Evolutionary conservation across 2,888 invertebrate species (phyloP).

Genomic region (Macaria notata): DNA sequence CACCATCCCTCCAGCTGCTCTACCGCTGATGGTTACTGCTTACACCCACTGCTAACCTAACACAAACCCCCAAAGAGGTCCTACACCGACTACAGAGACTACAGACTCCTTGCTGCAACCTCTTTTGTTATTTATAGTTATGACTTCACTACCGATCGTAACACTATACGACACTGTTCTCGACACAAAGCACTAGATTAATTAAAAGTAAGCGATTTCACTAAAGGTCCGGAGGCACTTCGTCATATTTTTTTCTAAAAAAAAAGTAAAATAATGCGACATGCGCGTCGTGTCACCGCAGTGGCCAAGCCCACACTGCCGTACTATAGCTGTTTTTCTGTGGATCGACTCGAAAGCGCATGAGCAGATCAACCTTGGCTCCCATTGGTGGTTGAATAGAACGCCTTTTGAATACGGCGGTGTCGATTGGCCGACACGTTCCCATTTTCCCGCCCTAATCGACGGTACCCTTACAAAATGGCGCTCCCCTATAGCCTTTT

Average conservation of each 20-base stretch:
- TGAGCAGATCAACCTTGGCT: slow-evolving; percentile 57
- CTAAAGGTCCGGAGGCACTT: slow-evolving; percentile 64
- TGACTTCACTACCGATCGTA: slow-evolving; percentile 19
- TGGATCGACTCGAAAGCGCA: slow-evolving; percentile 78
- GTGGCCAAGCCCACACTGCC: slow-evolving; percentile 78
- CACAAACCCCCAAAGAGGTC: background rate
- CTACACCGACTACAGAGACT: background rate
- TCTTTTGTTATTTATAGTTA: slow-evolving; percentile 17
- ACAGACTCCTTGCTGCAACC: background rate
- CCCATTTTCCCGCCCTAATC: slow-evolving; percentile 71
- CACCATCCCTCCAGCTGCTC: slow-evolving; percentile 67
- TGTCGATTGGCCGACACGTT: slow-evolving; percentile 57
- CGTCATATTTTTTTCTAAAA: slow-evolving; percentile 57
- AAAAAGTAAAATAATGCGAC: slow-evolving; percentile 48
- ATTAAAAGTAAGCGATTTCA: slow-evolving; percentile 23
- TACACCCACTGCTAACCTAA: slow-evolving; percentile 38
- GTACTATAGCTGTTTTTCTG: slow-evolving; percentile 76
- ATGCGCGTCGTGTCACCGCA: slow-evolving; percentile 62
- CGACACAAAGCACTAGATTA: slow-evolving; percentile 41
- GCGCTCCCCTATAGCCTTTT: slow-evolving; percentile 78
- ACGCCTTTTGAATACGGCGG: slow-evolving; percentile 64
- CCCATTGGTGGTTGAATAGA: slow-evolving; percentile 59
- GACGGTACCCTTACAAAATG: slow-evolving; percentile 75
- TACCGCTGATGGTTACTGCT: slow-evolving; percentile 41
- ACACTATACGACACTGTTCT: slow-evolving; percentile 30